A percentile compares a stretch with the other conserved stretches of the same genome.
These are phyloP conservation scores for Ceryle rudis DNA, from an alignment of 2,797 vertebrate species.

Conservation along the genomic window DNA sequence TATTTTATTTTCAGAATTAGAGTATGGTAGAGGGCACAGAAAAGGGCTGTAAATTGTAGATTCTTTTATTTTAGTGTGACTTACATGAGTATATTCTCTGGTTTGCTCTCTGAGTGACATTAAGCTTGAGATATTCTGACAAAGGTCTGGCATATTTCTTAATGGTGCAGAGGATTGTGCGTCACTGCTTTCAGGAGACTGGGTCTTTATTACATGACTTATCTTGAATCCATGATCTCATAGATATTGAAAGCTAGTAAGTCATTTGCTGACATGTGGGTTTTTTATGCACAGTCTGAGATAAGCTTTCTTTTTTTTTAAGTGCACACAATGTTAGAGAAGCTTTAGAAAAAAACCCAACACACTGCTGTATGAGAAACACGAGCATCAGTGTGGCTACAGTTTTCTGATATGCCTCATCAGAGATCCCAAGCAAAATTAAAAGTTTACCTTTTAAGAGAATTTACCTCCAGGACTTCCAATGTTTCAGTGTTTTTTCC, in stretches of 20 bases:
- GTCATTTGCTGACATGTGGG: background rate
- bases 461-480: background rate
- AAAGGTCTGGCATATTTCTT: constrained; percentile 11
- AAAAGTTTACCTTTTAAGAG: background rate
- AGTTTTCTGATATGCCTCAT: background rate
- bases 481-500: background rate
- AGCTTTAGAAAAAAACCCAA: background rate
- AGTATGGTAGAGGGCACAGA: background rate
- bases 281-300: background rate
- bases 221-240: constrained; percentile 34
- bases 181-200: background rate
- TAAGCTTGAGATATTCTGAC: background rate
- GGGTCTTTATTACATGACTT: background rate
- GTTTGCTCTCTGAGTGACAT: background rate
- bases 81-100: background rate
- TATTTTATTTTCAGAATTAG: background rate
- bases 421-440: background rate
- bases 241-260: constrained; percentile 6
- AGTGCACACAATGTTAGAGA: background rate
- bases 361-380: background rate
- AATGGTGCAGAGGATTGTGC: background rate
- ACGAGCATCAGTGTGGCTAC: background rate
- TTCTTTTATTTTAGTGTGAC: background rate
- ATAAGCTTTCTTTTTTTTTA: background rate
- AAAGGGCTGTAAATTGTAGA: background rate